These are phyloP conservation scores for Scomber scombrus DNA, from an alignment of 2,113 vertebrate genomes.

Conservation along the genomic window DNA sequence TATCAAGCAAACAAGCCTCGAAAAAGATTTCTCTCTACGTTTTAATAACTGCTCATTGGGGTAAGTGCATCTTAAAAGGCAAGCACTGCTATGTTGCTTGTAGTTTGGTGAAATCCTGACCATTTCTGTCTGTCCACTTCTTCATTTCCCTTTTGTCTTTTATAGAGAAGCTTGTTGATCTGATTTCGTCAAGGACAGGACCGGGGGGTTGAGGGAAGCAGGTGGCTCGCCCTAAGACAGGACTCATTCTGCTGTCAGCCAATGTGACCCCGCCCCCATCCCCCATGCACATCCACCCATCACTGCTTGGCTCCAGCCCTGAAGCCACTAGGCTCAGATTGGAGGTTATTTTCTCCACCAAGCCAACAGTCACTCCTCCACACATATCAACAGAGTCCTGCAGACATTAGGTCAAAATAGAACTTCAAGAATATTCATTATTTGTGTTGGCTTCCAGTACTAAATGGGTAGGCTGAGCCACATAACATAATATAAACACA, in stretches of 20 bases:
- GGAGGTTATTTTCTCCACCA: conserved; percentile 51
- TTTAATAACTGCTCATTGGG: neutral
- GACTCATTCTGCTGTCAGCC: conserved; percentile 50
- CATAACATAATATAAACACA: neutral
- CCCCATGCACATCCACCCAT: conserved; percentile 40
- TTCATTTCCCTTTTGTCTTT: neutral
- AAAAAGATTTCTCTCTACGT: conserved; percentile 15
- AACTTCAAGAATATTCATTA: conserved; percentile 3
- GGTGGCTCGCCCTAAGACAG: conserved; percentile 69
- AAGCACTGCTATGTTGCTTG: fast-evolving
- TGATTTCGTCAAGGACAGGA: conserved; percentile 24
- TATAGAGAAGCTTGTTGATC: conserved; percentile 1
- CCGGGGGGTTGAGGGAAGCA: conserved; percentile 61
- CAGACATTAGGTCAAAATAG: conserved; percentile 28
- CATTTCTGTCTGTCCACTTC: neutral
- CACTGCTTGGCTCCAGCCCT: conserved; percentile 55
- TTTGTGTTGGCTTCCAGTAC: neutral
- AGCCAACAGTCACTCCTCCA: conserved; percentile 35
- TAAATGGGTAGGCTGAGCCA: neutral
- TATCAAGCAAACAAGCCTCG: neutral
- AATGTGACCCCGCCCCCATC: conserved; percentile 35
- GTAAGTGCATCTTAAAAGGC: neutral
- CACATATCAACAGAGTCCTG: conserved; percentile 27
- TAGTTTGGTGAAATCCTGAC: neutral
- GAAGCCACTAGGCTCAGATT: conserved; percentile 60